Evolutionary conservation across 2,888 invertebrate species (phyloP), one percentile per base, ranked within the genome.

Genomic region (Heliconius erato): DNA sequence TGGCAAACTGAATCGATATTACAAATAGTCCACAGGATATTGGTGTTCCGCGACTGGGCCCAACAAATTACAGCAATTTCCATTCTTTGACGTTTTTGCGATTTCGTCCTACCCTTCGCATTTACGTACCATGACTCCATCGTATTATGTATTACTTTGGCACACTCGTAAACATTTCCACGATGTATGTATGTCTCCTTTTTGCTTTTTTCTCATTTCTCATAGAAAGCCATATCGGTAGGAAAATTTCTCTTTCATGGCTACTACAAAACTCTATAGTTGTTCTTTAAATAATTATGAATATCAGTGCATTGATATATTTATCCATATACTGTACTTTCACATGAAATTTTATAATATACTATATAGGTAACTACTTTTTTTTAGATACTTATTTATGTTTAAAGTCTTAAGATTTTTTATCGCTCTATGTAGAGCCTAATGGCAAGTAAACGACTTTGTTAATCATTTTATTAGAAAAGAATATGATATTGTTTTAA

Each of bases 21-120:
- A 88, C 87, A 86, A 86, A 89, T 89, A 87, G 85, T 86, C 88
- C 83, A 84, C 86, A 90, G 91, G 92, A 92, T 91, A 91, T 90
- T 90, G 90, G 88, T 87, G 89, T 89, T 91, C 88, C 90, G 87
- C 90, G 89, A 87, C 84, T 88, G 88, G 84, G 86, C 89, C 88
- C 90, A 91, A 92, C 91, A 91, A 92, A 92, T 92, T 91, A 91
- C 89, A 86, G 86, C 88, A 87, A 91, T 92, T 91, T 90, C 89
- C 89, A 90, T 90, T 88, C 88, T 86, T 85, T 86, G 85, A 84
- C 79, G 81, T 79, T 84, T 80, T 79, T 79, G 59, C 79, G 77
- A 81, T 63, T 84, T 79, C 81, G 72, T 81, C 69, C 72, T 63
- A 72, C 78, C 78, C 74, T 79, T 44, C 69, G 32, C 83, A 78